phyloP scores from a whole-genome alignment of 2,113 vertebrate species.

The Ceratotherium simum region DNA sequence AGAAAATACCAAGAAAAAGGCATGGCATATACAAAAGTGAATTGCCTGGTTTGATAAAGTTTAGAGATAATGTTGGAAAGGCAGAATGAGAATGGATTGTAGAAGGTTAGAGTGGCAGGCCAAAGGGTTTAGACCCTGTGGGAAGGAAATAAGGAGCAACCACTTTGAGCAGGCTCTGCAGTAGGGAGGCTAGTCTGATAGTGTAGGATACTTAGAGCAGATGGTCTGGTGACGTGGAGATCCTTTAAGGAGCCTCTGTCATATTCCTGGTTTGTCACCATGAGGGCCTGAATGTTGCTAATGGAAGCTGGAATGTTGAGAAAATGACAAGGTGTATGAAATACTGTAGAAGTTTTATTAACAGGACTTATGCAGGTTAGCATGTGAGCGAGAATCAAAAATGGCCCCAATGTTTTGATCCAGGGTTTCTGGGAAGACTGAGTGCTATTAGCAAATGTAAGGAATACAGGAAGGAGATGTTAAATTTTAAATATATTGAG shows the following conservation, averaged over 20 bases:
- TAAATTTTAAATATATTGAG: not conserved
- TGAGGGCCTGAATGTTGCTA: not conserved
- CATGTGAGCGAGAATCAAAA: not conserved
- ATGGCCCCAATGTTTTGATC: not conserved
- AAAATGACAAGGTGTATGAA: not conserved
- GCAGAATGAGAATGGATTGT: not conserved
- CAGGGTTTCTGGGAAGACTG: not conserved
- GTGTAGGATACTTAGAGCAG: not conserved
- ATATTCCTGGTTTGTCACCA: not conserved
- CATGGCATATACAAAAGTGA: not conserved
- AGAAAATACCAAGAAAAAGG: not conserved
- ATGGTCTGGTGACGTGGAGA: not conserved
- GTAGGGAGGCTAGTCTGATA: not conserved
- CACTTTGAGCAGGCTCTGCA: not conserved
- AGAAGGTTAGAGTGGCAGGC: not conserved
- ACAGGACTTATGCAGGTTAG: not conserved
- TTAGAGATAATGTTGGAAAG: not conserved
- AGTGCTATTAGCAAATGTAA: not conserved
- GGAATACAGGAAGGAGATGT: not conserved
- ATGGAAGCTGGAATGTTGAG: not conserved
- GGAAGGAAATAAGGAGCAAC: not conserved
- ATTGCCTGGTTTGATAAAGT: not conserved
- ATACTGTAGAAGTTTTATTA: not conserved
- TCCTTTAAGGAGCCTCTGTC: not conserved
- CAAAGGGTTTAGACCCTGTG: not conserved